phyloP scores from a whole-genome alignment of 2,888 invertebrate species.

The Andrena bicolor region DNA sequence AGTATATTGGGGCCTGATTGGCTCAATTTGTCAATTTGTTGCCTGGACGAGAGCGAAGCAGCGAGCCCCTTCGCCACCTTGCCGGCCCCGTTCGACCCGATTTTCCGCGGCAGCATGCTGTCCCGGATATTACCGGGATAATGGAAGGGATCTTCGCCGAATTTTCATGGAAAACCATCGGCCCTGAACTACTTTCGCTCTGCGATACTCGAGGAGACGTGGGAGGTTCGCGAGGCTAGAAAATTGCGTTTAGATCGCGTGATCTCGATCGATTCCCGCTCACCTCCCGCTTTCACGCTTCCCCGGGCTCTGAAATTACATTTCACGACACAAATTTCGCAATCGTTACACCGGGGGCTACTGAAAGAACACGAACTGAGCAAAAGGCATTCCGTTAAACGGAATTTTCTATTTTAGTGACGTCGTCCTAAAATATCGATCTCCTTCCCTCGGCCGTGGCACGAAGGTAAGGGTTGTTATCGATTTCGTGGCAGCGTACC shows the following conservation, averaged over 20 bases:
- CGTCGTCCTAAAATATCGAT: too few species aligned
- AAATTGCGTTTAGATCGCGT: slow-evolving; percentile 10
- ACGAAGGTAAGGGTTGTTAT: too few species aligned
- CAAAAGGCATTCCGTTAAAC: too few species aligned
- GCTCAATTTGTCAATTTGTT: slow-evolving; percentile 70
- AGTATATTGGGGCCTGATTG: slow-evolving; percentile 68
- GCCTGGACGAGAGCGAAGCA: slow-evolving; percentile 34
- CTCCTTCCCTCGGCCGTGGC: too few species aligned
- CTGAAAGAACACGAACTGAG: background rate
- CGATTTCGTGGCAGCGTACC: too few species aligned
- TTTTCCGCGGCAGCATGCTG: slow-evolving; percentile 59
- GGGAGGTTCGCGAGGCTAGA: background rate
- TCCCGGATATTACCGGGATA: slow-evolving; percentile 70
- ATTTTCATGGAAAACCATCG: slow-evolving; percentile 60
- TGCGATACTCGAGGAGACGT: background rate
- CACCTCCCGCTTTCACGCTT: background rate
- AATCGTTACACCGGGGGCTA: background rate
- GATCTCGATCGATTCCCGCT: slow-evolving; percentile 5
- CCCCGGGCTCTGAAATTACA: too few species aligned
- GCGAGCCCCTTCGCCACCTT: slow-evolving; percentile 7
- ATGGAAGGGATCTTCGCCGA: slow-evolving; percentile 60
- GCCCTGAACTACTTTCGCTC: slow-evolving; percentile 45
- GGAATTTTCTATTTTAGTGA: too few species aligned
- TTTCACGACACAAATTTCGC: background rate
- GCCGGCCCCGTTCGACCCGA: slow-evolving; percentile 47